These are phyloP conservation scores for Ectobius pallidus DNA, from an alignment of 2,888 invertebrate genomes.

Conservation along the genomic window DNA sequence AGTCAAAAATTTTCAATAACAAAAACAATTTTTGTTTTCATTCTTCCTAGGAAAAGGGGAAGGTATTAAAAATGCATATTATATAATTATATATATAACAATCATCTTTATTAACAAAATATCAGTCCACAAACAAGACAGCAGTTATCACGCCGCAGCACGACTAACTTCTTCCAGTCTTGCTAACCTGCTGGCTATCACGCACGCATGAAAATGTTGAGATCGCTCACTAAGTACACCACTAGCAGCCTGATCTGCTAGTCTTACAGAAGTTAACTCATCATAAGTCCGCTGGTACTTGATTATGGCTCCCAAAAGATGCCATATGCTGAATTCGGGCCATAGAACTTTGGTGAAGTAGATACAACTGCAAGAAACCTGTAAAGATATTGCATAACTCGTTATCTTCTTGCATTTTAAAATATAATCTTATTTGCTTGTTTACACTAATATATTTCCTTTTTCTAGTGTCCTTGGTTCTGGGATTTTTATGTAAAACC, in stretches of 20 bases:
- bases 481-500: too few relatives aligned
- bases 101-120: too few relatives aligned
- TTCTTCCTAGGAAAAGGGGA: too few relatives aligned
- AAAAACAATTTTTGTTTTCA: too few relatives aligned
- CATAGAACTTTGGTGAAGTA: constrained; percentile 91
- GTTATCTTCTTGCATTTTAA: not conserved
- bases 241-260: not conserved
- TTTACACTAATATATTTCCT: too few relatives aligned
- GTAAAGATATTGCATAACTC: constrained; percentile 49
- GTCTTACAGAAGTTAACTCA: not conserved
- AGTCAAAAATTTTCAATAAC: too few relatives aligned
- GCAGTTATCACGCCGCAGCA: not conserved
- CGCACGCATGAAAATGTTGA: not conserved
- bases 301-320: constrained; percentile 83
- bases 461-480: too few relatives aligned
- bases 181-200: not conserved
- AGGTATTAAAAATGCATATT: too few relatives aligned
- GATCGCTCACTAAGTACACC: not conserved
- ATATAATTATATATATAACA: too few relatives aligned
- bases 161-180: constrained; percentile 10
- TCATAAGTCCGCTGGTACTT: constrained; percentile 74
- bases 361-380: constrained; percentile 79
- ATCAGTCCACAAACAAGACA: too few relatives aligned
- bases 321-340: constrained; percentile 96
- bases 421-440: too few relatives aligned